phyloP scores from a whole-genome alignment of 64 coral and sea anemone species.

The Astreopora myriophthalma region DNA sequence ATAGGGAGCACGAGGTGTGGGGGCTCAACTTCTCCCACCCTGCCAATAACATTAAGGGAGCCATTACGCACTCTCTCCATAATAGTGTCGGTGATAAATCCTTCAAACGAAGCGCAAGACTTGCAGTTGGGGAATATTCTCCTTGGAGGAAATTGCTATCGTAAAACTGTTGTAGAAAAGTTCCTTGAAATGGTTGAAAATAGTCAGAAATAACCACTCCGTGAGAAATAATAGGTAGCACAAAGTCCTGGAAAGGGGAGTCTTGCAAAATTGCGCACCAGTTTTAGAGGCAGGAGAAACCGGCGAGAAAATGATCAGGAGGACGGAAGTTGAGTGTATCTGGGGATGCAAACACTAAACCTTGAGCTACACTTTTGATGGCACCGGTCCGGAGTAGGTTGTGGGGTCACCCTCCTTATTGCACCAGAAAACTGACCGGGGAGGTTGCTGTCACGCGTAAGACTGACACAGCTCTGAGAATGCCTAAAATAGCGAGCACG shows the following conservation, averaged over 20 bases:
- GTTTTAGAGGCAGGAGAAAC: background rate
- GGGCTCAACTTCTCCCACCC: constrained; percentile 2
- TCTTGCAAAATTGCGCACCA: constrained; percentile 6
- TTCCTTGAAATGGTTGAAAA: background rate
- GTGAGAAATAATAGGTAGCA: constrained; percentile 10
- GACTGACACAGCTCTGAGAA: background rate
- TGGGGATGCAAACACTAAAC: constrained; percentile 1
- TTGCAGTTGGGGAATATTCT: background rate
- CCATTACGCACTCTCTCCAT: constrained; percentile 12
- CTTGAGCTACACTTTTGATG: constrained; percentile 2
- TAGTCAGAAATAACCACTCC: background rate
- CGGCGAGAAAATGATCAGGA: constrained; percentile 17
- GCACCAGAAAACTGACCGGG: background rate
- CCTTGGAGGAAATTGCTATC: constrained; percentile 4
- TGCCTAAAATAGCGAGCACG: background rate
- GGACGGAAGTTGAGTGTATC: background rate
- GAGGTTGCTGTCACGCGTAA: background rate
- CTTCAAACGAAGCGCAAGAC: constrained; percentile 2
- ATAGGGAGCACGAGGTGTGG: constrained; percentile 1
- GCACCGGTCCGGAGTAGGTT: background rate
- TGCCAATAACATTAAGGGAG: constrained; percentile 6
- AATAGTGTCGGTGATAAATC: background rate
- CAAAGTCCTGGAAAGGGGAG: background rate
- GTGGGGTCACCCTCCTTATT: background rate
- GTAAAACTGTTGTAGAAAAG: background rate